Evolutionary conservation across 2,888 invertebrate species (phyloP), one percentile per base, ranked within the genome.

Genomic region (Drosophila nigritarsus): DNA sequence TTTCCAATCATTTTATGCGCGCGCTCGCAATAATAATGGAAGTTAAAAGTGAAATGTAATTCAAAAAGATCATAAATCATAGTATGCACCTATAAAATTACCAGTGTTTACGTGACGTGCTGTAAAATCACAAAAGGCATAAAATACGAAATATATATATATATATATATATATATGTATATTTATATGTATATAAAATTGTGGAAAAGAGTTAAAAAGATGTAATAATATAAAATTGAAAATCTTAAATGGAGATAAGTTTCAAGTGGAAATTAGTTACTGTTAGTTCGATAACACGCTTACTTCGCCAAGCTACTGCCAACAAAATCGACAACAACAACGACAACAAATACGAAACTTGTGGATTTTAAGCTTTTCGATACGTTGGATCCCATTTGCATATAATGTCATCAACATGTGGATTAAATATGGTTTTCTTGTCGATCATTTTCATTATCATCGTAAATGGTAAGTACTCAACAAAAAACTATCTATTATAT

Each of bases 381-480:
- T 78, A 80, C 73, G 63, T 87, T 87, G 87, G 87, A 88, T 83
- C 53, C 80, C 68, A 74, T 62, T 82, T 69, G 62, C 79, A 81
- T 76, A 91, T 92, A 92, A 92, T 92, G 92, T 92, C 93, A 91
- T 91, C 92, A 92, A 91, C 88, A 92, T 92, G 92, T 92, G 92
- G 91, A 92, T 92, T 93, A 91, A 90, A 91, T 83, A 90, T 92
- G 89, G 90, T 92, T 91, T 92, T 92, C 90, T 90, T 91, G 90
- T 91, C 91, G 90, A 92, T 92, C 87, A 92, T 92, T 92, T 92
- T 91, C 90, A 92, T 92, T 92, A 92, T 93, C 92, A 91, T 92
- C 91, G 92, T 91, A 93, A 92, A 92, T 92, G 92, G 92, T 92
- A 82, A 92, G 92, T 91, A 8, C 15, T 13, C 0, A n/a, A 50